A percentile compares a stretch with the other conserved stretches of the same genome.
Conservation (phyloP, 2,797 vertebrate genomes). For the Sebastes steindachneri region DNA sequence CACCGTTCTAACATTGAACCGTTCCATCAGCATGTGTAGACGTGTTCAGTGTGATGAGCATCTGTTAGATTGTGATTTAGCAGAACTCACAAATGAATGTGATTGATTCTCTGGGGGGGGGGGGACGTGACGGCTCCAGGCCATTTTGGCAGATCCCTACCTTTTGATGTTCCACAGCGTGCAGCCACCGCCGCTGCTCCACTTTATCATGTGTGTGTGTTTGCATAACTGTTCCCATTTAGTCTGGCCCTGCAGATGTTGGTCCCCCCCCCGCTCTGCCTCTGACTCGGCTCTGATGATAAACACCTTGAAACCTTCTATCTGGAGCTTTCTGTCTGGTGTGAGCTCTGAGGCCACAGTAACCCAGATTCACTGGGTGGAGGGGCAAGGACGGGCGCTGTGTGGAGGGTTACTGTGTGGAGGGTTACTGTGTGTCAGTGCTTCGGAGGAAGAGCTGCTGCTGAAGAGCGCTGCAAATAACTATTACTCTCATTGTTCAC, state of each 20-base stretch:
- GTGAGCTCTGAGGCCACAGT: slow-evolving; percentile 14
- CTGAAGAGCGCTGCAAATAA: too few relatives aligned
- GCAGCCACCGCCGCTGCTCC: slow-evolving; percentile 13
- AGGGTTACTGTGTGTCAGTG: neutral
- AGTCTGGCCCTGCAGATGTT: slow-evolving; percentile 33
- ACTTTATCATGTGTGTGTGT: slow-evolving; percentile 45
- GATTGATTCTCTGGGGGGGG: slow-evolving; percentile 25
- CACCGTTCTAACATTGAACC: neutral
- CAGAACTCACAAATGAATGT: slow-evolving; percentile 20
- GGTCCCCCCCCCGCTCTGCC: slow-evolving; percentile 5
- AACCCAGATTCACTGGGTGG: slow-evolving; percentile 15
- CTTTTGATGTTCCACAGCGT: slow-evolving; percentile 45
- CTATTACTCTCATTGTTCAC: too few relatives aligned
- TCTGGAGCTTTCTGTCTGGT: slow-evolving; percentile 29
- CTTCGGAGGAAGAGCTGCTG: neutral
- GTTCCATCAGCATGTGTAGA: slow-evolving; percentile 20
- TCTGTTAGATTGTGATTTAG: slow-evolving; percentile 21
- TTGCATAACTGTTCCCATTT: slow-evolving; percentile 44
- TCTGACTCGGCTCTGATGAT: slow-evolving; percentile 15
- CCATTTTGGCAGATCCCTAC: slow-evolving; percentile 21
- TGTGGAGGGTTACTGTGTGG: neutral
- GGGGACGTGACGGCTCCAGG: slow-evolving; percentile 11
- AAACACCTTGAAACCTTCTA: slow-evolving; percentile 42
- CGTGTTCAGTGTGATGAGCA: slow-evolving; percentile 12
- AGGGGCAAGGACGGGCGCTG: neutral